Base-by-base conservation (phyloP, 2,113 vertebrate species). In the Periophthalmodon schlosseri region DNA sequence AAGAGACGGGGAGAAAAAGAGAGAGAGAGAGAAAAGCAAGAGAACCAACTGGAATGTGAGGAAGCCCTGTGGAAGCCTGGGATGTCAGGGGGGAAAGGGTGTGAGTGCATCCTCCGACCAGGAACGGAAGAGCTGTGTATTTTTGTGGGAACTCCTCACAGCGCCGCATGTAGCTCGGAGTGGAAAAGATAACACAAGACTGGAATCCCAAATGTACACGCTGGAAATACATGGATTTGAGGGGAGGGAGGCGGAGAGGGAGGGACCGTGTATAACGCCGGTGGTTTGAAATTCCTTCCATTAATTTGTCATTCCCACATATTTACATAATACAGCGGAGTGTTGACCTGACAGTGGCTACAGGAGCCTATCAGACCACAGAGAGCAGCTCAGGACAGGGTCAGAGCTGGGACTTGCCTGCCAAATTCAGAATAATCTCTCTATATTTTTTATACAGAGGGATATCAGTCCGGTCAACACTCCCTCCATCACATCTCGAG, bases 21-120 rank as follows among this genome's bases (percentile, higher is more conserved):
- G 39, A 28, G 5, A 44, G 39, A 44, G 39, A 44, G 39, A 44
- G 39, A 10, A 7, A 44, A 9, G 36, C 5, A 7, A 39, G 8
- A 44, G 10, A 0, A 44, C 6, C 73, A 0, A 21, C 60, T 82
- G 85, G 87, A 88, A 88, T 91, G 85, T 89, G 83, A 88, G 92
- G 91, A 93, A 93, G 87, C 88, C 80, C 84, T 91, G 89, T 85
- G 89, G 90, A 94, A 92, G 87, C 85, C 80, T 79, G 76, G 87
- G 85, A 92, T n/a, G n/a, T 87, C 80, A 75, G 75, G 84, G 88
- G 75, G 85, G 88, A 63, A 90, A 89, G 81, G 80, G 82, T 79
- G 80, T 82, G 81, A 79, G 78, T 76, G 72, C 73, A 33, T 67
- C 75, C 46, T 77, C 72, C 72, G 58, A 72, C 69, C 77, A 70